phyloP scores from a whole-genome alignment of 1,140 invertebrate species.

The Aphis craccivora region DNA sequence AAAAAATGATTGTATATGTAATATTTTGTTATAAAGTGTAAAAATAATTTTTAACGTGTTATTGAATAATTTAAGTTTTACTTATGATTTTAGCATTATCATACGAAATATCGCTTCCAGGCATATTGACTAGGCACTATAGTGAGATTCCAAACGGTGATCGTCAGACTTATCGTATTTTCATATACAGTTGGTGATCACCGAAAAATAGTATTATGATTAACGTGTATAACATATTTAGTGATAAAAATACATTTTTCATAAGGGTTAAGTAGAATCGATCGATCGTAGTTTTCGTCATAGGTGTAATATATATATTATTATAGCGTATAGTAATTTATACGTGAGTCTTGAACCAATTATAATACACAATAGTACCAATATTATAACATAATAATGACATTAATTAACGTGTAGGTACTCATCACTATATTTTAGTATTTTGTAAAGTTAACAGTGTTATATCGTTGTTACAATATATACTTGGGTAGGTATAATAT shows the following conservation, averaged over 20 bases:
- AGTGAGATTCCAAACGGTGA: constrained; percentile 35
- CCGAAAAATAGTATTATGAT: background rate
- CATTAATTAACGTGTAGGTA: background rate
- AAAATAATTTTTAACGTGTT: background rate
- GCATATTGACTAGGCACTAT: constrained; percentile 51
- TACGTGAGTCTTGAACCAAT: background rate
- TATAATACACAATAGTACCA: background rate
- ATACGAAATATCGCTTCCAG: constrained; percentile 47
- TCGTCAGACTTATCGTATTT: background rate
- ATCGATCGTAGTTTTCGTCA: background rate
- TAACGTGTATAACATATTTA: constrained; percentile 2
- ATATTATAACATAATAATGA: background rate
- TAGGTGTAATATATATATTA: background rate
- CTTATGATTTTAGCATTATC: constrained; percentile 15
- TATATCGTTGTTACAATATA: background rate
- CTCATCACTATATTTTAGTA: background rate
- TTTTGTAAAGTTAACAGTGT: background rate
- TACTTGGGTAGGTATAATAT: background rate
- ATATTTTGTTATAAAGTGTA: constrained; percentile 31
- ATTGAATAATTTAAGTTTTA: constrained; percentile 20
- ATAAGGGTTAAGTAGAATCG: background rate
- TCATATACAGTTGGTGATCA: background rate
- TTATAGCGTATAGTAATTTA: background rate
- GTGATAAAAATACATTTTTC: background rate
- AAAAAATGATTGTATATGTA: background rate